Conservation (phyloP, 2,888 invertebrate genomes). For the Volucella inflata region DNA sequence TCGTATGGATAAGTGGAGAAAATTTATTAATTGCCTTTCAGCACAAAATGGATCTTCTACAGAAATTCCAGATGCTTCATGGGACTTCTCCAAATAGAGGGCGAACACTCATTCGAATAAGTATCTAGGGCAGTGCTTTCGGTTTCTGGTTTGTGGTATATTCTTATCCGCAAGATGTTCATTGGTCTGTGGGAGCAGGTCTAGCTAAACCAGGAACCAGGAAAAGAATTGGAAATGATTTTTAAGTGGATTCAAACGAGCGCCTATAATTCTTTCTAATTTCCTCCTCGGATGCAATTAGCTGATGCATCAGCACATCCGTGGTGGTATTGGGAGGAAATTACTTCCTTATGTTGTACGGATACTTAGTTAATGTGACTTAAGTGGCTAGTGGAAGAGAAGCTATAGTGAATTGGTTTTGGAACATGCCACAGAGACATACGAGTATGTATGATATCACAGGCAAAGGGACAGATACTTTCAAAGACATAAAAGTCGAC, state of each 20-base stretch:
- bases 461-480: conserved; percentile 13
- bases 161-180: conserved; percentile 38
- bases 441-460: neutral
- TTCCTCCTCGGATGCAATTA: conserved; percentile 71
- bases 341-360: conserved; percentile 58
- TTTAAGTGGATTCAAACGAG: conserved; percentile 74
- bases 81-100: conserved; percentile 43
- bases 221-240: conserved; percentile 66
- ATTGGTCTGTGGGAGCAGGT: conserved; percentile 38
- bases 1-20: neutral
- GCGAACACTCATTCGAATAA: conserved; percentile 57
- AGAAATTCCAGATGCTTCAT: conserved; percentile 31
- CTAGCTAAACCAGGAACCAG: conserved; percentile 4
- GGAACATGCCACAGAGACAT: conserved; percentile 7
- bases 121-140: conserved; percentile 39
- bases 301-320: conserved; percentile 60
- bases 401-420: neutral
- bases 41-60: conserved; percentile 34
- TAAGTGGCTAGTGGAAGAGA: neutral
- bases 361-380: neutral
- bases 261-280: conserved; percentile 73
- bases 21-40: conserved; percentile 61
- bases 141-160: conserved; percentile 46
- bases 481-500: conserved; percentile 34
- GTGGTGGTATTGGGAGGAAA: conserved; percentile 29